Evolutionary conservation across 2,113 vertebrate genomes (phyloP), one percentile per base, ranked within the genome.

Genomic region (Podilymbus podiceps): DNA sequence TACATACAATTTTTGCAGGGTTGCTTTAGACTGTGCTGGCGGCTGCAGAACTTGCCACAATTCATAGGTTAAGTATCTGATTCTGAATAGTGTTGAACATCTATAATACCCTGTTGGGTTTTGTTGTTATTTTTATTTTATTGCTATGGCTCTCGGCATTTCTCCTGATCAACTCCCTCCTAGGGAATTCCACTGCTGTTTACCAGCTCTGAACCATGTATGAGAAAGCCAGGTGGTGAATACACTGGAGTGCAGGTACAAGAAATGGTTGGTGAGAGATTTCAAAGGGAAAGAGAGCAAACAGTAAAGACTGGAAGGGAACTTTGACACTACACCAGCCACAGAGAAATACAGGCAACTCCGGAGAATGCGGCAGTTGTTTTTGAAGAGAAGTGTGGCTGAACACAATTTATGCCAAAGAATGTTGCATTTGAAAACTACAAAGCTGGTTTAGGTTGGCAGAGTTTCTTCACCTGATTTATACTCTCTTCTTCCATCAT

Each of bases 121-220:
- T 93, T 96, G 77, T 94, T 93, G 85, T 90, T 86, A 66, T 94
- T 95, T 95, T 95, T 78, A 50, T 79, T 92, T 96, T 78, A 93
- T 88, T 95, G 81, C 81, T 56, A 31, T 40, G 60, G 23, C 60
- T 96, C 35, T 58, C 12, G 24, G 86, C 66, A 14, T 68, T 73
- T 79, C 50, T 92, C 80, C 74, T 78, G 58, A 53, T 79, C 84
- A 76, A 22, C 44, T 46, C 20, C 83, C 71, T 88, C 44, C 73
- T 42, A 89, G 80, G 81, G 71, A 96, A 97, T 91, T 94, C 83
- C 76, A 23, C 15, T 81, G 79, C 79, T 93, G 67, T 49, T 83
- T 69, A 85, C n/a, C 80, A 85, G 83, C 76, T 92, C 86, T 62
- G 50, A 87, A 97, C 59, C 81, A 38, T 33, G 35, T n/a, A 17